These are phyloP conservation scores for Trichoplusia ni DNA, from an alignment of 1,140 invertebrate species.

Conservation along the genomic window DNA sequence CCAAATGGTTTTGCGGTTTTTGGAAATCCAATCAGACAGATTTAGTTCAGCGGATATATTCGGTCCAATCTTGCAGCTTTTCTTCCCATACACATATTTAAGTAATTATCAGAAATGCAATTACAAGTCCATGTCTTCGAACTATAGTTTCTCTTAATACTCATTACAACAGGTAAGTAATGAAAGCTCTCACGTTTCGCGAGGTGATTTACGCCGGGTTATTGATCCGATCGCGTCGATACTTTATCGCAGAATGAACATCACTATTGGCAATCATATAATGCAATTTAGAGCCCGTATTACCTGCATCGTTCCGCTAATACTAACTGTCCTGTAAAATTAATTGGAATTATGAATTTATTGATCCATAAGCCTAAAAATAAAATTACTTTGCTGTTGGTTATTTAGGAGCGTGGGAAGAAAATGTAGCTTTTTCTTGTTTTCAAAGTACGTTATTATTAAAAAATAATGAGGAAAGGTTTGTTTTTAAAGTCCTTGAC, in stretches of 20 bases:
- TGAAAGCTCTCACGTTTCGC: constrained; percentile 14
- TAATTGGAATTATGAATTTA: not conserved
- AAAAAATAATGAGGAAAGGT: too few species aligned
- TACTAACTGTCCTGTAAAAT: not conserved
- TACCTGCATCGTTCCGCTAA: not conserved
- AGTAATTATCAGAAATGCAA: constrained; percentile 8
- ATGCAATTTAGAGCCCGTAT: not conserved
- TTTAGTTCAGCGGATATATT: too few species aligned
- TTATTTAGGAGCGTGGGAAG: too few species aligned
- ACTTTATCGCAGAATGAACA: not conserved
- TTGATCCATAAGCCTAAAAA: too few species aligned
- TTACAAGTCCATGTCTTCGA: not conserved
- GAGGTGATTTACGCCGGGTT: not conserved
- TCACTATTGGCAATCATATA: not conserved
- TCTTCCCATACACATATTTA: too few species aligned
- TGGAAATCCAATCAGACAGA: too few species aligned
- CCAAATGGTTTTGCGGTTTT: too few species aligned
- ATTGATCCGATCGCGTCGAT: not conserved
- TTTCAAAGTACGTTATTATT: too few species aligned
- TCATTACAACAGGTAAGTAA: constrained; percentile 14
- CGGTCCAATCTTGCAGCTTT: too few species aligned
- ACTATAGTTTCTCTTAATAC: constrained; percentile 16
- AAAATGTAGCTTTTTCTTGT: too few species aligned
- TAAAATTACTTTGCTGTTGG: too few species aligned
- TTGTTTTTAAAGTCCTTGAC: too few species aligned